These are phyloP conservation scores for Beaufortia kweichowensis DNA, from an alignment of 2,113 vertebrate species.

Conservation along the genomic window DNA sequence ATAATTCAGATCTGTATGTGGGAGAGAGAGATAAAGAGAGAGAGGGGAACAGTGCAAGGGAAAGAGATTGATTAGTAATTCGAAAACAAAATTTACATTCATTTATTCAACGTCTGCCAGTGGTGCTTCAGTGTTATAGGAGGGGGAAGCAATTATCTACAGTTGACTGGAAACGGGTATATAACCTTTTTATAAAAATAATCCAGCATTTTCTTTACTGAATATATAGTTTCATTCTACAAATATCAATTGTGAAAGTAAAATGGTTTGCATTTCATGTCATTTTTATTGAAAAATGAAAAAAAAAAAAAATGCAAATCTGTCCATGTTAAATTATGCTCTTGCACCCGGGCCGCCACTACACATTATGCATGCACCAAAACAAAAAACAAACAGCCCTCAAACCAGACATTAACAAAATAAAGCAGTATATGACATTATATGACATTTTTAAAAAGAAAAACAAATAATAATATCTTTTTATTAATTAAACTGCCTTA, in stretches of 20 bases:
- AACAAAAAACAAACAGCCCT: neutral
- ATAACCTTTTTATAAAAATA: neutral
- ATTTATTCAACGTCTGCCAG: too few species aligned
- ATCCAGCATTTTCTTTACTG: neutral
- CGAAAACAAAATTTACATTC: too few species aligned
- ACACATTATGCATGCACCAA: too few species aligned
- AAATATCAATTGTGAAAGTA: constrained; percentile 4
- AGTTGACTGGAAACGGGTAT: neutral
- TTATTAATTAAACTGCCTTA: too few species aligned
- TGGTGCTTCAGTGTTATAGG: too few species aligned
- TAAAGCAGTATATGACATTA: too few species aligned
- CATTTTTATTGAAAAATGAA: neutral
- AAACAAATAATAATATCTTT: too few species aligned
- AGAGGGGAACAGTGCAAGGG: too few species aligned
- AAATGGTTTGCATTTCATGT: neutral
- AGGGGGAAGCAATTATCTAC: too few species aligned
- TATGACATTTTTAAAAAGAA: too few species aligned
- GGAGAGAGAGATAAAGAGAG: constrained; percentile 5
- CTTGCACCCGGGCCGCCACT: too few species aligned
- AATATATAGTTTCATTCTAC: neutral
- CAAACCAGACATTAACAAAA: neutral
- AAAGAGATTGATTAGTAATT: neutral
- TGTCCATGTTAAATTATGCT: neutral
- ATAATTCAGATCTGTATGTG: constrained; percentile 75
- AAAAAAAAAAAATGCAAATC: neutral